phyloP scores from a whole-genome alignment of 2,113 vertebrate genomes.

The Lipophrys pholis region DNA sequence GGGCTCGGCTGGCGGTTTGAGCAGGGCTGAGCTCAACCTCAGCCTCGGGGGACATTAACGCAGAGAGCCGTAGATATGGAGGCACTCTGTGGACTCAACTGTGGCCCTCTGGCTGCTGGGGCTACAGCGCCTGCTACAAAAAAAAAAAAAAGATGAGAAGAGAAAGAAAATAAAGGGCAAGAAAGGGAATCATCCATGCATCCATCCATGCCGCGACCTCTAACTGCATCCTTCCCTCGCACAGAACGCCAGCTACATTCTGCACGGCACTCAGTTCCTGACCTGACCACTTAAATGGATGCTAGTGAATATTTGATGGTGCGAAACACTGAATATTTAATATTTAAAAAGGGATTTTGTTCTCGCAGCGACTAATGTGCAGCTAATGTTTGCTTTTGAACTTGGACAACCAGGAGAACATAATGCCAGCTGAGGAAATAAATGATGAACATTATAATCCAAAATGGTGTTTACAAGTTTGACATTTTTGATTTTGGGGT shows the following conservation, averaged over 20 bases:
- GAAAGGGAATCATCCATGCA: conserved; percentile 40
- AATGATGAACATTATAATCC: conserved; percentile 23
- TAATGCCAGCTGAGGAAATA: conserved; percentile 17
- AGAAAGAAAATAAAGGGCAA: conserved; percentile 44
- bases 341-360: conserved; percentile 69
- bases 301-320: conserved; percentile 76
- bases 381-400: conserved; percentile 55
- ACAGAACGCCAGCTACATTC: conserved; percentile 34
- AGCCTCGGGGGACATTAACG: conserved; percentile 79
- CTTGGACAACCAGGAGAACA: conserved; percentile 18
- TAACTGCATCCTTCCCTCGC: conserved; percentile 16
- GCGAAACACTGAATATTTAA: conserved; percentile 76
- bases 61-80: conserved; percentile 71
- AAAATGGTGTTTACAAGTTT: conserved; percentile 8
- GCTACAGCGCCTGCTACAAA: conserved; percentile 42
- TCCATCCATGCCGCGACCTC: conserved; percentile 29
- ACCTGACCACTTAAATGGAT: conserved; percentile 71
- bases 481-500: not conserved
- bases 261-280: conserved; percentile 37
- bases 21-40: conserved; percentile 30
- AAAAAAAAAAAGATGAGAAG: conserved; percentile 32
- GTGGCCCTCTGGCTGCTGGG: conserved; percentile 63
- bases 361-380: conserved; percentile 52
- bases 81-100: conserved; percentile 68
- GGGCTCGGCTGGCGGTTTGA: conserved; percentile 47